phyloP scores from a whole-genome alignment of 2,888 invertebrate species.

The Sphinx pinastri region DNA sequence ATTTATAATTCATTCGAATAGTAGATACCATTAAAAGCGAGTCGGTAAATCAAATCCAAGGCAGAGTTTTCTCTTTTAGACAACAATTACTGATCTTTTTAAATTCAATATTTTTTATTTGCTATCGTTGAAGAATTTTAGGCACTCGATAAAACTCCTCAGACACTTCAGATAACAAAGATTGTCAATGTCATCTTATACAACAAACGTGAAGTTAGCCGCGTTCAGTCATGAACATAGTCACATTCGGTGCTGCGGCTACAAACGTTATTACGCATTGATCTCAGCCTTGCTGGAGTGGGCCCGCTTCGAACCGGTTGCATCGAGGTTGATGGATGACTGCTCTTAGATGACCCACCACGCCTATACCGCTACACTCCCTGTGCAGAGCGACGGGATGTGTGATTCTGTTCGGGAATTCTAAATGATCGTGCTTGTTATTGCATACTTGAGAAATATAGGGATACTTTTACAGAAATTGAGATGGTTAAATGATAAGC shows the following conservation, averaged over 20 bases:
- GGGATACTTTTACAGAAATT: too few species aligned
- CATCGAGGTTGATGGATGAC: conserved; percentile 55
- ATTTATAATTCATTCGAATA: too few species aligned
- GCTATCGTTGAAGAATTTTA: background rate
- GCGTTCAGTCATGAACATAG: conserved; percentile 8
- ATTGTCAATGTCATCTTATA: background rate
- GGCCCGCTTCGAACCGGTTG: conserved; percentile 72
- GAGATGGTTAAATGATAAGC: too few species aligned
- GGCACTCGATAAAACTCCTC: background rate
- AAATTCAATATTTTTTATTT: background rate
- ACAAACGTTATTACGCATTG: conserved; percentile 63
- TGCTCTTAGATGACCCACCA: conserved; percentile 45
- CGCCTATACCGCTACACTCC: conserved; percentile 29
- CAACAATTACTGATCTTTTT: too few species aligned
- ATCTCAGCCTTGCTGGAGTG: conserved; percentile 61
- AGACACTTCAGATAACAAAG: background rate
- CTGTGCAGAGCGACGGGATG: background rate
- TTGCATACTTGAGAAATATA: too few species aligned
- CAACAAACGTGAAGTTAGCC: background rate
- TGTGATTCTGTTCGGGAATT: background rate
- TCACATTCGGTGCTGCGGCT: conserved; percentile 30
- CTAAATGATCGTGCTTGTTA: background rate
- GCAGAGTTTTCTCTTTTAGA: too few species aligned
- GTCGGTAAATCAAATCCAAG: too few species aligned
- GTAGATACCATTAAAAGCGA: too few species aligned